These are phyloP conservation scores for Setipinna tenuifilis DNA, from an alignment of 2,797 vertebrate genomes.

Conservation along the genomic window DNA sequence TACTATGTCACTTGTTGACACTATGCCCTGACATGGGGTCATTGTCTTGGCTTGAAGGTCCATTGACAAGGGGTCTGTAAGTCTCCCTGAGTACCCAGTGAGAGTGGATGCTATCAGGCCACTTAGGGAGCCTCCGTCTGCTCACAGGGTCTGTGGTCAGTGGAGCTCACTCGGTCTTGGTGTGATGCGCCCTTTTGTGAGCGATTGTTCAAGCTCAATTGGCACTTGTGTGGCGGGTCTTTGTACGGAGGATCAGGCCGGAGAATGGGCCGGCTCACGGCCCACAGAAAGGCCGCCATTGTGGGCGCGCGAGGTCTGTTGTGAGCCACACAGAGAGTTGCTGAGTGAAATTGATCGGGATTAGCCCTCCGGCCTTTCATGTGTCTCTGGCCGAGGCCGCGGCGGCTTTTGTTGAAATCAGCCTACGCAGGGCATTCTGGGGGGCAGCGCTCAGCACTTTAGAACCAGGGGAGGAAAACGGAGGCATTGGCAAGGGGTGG, in stretches of 20 bases:
- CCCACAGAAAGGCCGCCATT: conserved; percentile 64
- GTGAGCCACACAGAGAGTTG: conserved; percentile 59
- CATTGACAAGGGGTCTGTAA: background rate
- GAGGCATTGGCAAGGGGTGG: conserved; percentile 42
- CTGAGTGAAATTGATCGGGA: conserved; percentile 71
- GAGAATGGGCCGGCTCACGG: conserved; percentile 69
- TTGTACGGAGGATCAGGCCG: conserved; percentile 70
- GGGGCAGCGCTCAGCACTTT: conserved; percentile 76
- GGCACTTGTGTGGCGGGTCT: conserved; percentile 65
- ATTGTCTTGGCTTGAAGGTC: background rate
- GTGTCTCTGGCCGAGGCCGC: conserved; percentile 47
- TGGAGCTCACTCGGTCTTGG: conserved; percentile 28
- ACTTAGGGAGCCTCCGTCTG: background rate
- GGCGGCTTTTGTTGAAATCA: conserved; percentile 65
- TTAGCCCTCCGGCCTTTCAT: conserved; percentile 62
- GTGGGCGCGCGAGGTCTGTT: conserved; percentile 58
- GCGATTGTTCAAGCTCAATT: conserved; percentile 73
- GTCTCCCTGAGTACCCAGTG: background rate
- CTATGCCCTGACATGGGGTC: background rate
- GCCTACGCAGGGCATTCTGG: conserved; percentile 68
- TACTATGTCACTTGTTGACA: no score
- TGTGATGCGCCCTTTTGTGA: conserved; percentile 59
- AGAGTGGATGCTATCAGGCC: background rate
- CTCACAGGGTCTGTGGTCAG: conserved; percentile 47
- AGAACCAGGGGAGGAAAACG: conserved; percentile 52